Conservation (phyloP, 2,113 vertebrate genomes). For the Labrus mixtus region DNA sequence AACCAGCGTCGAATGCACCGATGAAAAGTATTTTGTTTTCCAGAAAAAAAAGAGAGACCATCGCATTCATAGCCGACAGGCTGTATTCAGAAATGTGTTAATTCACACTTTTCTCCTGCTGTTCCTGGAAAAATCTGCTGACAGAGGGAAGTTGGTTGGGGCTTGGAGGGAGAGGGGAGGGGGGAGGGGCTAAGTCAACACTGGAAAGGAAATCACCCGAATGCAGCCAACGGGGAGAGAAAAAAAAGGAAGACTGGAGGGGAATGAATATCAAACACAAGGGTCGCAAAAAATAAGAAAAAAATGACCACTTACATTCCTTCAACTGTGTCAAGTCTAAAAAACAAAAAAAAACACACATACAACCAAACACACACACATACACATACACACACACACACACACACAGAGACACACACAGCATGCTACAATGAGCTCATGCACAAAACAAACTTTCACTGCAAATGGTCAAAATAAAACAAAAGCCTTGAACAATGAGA, state of each 20-base stretch:
- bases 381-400: slow-evolving; percentile 13
- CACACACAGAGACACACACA: slow-evolving; percentile 83
- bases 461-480: slow-evolving; percentile 1
- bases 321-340: slow-evolving; percentile 94
- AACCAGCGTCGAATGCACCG: slow-evolving; percentile 15
- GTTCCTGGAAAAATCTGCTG: slow-evolving; percentile 36
- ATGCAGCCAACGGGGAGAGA: slow-evolving; percentile 6
- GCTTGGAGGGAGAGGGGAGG: not conserved
- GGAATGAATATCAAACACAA: slow-evolving; percentile 27
- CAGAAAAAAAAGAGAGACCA: not conserved
- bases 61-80: slow-evolving; percentile 6
- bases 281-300: slow-evolving; percentile 72
- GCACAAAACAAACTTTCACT: slow-evolving; percentile 65
- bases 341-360: slow-evolving; percentile 87
- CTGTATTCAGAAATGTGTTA: not conserved
- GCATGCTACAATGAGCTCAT: slow-evolving; percentile 88
- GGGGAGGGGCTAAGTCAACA: slow-evolving; percentile 11
- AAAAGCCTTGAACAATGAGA: slow-evolving; percentile 11
- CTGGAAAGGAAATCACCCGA: slow-evolving; percentile 5
- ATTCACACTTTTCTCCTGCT: slow-evolving; percentile 6
- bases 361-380: slow-evolving; percentile 47
- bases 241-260: not conserved
- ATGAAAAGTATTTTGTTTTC: slow-evolving; percentile 1
- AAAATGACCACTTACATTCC: slow-evolving; percentile 94
- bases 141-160: not conserved